These are phyloP conservation scores for Salvelinus sp. DNA, from an alignment of 2,113 vertebrate genomes.

Conservation along the genomic window DNA sequence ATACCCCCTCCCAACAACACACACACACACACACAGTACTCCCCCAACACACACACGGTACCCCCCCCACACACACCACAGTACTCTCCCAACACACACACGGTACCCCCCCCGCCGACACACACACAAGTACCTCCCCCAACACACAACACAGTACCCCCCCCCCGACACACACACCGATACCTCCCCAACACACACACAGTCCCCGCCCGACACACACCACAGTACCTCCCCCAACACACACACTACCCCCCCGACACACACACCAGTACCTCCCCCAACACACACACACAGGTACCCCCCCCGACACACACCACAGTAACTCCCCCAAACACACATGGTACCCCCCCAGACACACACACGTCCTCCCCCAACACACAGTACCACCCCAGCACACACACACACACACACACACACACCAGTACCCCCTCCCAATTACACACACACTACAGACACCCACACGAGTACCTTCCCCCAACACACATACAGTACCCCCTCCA, in stretches of 20 bases:
- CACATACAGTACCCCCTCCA: slow-evolving; percentile 16
- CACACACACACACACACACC: slow-evolving; percentile 6
- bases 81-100: slow-evolving; percentile 15
- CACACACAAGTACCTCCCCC: neutral
- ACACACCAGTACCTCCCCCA: too few species aligned
- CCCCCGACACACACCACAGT: neutral
- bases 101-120: slow-evolving; percentile 17
- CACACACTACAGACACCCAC: slow-evolving; percentile 6
- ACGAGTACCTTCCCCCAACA: slow-evolving; percentile 34
- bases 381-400: neutral
- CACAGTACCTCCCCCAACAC: slow-evolving; percentile 3
- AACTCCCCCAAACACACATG: slow-evolving; percentile 47
- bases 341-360: slow-evolving; percentile 7
- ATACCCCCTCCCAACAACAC: neutral
- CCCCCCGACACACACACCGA: too few species aligned
- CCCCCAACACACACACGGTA: slow-evolving; percentile 10
- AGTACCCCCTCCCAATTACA: slow-evolving; percentile 40
- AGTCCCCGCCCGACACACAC: neutral
- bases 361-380: slow-evolving; percentile 35
- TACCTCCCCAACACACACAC: neutral
- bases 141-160: neutral
- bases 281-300: neutral
- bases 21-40: slow-evolving; percentile 6
- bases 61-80: neutral
- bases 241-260: neutral